Conservation (phyloP, 2,113 vertebrate genomes). For the Channa maculata region DNA sequence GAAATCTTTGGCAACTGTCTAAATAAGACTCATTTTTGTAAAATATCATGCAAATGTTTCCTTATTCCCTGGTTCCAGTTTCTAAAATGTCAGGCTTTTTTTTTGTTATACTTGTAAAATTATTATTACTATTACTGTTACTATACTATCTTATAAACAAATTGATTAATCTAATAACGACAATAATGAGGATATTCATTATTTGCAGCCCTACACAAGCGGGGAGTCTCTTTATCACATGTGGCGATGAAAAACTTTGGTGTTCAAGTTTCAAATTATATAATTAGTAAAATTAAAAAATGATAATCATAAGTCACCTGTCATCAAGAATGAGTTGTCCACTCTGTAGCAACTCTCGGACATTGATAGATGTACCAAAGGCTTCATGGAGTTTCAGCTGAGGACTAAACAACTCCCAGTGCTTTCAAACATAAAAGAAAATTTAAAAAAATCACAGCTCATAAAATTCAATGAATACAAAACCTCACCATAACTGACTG, state of each 20-base stretch:
- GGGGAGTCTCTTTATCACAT: not conserved
- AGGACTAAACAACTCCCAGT: constrained; percentile 86
- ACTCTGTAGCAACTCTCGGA: constrained; percentile 73
- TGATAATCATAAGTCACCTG: constrained; percentile 74
- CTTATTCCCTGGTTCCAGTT: no score
- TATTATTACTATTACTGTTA: no score
- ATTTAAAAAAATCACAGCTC: not conserved
- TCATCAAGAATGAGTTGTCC: constrained; percentile 86
- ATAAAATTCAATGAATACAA: not conserved
- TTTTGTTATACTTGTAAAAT: no score
- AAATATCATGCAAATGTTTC: no score
- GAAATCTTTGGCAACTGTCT: no score
- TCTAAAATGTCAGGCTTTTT: no score
- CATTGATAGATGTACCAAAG: constrained; percentile 79
- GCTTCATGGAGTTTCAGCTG: constrained; percentile 75
- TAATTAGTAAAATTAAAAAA: not conserved
- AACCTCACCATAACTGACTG: not conserved
- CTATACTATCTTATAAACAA: no score
- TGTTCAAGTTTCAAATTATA: no score
- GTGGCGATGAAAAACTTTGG: no score
- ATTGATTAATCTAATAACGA: not conserved
- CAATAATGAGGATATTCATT: not conserved
- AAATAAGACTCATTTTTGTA: no score
- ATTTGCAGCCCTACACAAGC: not conserved
- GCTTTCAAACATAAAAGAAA: constrained; percentile 74